phyloP scores from a whole-genome alignment of 2,888 invertebrate species.

The Mesoligia furuncula region DNA sequence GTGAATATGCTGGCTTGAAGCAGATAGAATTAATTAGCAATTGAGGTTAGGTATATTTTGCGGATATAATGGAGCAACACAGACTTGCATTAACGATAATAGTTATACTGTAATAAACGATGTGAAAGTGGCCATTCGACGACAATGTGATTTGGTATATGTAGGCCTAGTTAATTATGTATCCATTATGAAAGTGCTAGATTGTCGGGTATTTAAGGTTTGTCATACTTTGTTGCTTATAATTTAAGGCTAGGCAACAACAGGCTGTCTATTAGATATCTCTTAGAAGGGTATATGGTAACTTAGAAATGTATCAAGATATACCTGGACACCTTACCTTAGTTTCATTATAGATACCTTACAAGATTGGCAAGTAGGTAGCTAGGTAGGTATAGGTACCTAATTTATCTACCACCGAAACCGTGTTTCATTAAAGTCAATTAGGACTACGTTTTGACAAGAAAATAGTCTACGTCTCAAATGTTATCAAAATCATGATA shows the following conservation, averaged over 20 bases:
- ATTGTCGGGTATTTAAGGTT: background rate
- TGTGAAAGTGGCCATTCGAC: background rate
- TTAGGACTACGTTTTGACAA: background rate
- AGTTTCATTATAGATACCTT: background rate
- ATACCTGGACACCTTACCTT: background rate
- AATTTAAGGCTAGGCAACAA: background rate
- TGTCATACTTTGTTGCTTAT: background rate
- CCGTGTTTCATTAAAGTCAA: background rate
- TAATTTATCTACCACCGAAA: background rate
- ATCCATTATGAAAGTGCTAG: background rate
- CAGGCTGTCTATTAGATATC: too few species aligned
- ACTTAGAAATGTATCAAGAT: too few species aligned
- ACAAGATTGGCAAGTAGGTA: background rate
- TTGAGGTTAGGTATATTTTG: constrained; percentile 30
- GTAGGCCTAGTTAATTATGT: background rate
- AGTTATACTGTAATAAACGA: background rate
- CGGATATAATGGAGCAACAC: background rate
- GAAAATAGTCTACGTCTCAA: background rate
- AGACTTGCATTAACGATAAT: constrained; percentile 4
- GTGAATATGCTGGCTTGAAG: constrained; percentile 15
- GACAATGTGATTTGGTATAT: background rate
- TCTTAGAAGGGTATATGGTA: too few species aligned
- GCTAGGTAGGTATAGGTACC: background rate
- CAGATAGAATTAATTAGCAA: constrained; percentile 32
- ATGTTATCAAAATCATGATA: background rate